Evolutionary conservation across 2,113 vertebrate species (phyloP), one percentile per base, ranked within the genome.

Genomic region (Rhinoptilus africanus): DNA sequence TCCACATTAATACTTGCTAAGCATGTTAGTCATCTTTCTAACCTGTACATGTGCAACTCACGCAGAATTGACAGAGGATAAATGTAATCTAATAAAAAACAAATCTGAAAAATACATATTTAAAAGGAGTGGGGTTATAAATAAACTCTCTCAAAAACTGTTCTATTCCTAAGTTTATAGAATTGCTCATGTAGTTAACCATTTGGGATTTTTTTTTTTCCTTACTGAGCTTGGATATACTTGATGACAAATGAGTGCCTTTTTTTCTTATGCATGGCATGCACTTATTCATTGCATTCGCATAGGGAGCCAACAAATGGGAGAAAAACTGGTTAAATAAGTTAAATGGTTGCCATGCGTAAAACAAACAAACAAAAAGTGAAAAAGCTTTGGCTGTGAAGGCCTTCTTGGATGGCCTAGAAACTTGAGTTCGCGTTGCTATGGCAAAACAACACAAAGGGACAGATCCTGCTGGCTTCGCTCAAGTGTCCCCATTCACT

Each of bases 301-400:
- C 39, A 28, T 4, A 73, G 56, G 57, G n/a, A 71, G 74, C 73
- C 67, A 67, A 3, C 18, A 57, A 67, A n/a, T 56, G n/a, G 66
- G 77, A 80, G 53, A 74, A 88, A 94, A 85, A 62, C 22, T 5
- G 8, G 90, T 94, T 94, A 79, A 91, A 53, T 68, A 51, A 91
- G 39, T 54, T 51, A 85, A 60, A 86, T 68, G 95, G 77, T 95
- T 95, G 91, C 93, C 85, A 77, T 88, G 85, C 2, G 1, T 93
- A 93, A 96, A 97, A 91, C 77, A 95, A 95, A 85, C 89, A 97
- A 96, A 96, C 94, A 97, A 82, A 68, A 95, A 96, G 77, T 59
- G 74, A 66, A 93, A 93, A 95, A 85, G 57, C 71, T 80, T 92
- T 96, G 86, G 77, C 88, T 76, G 89, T 92, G 76, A 92, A 96